Evolutionary conservation across 2,113 vertebrate species (phyloP).

Genomic region (Phoenicopterus ruber): DNA sequence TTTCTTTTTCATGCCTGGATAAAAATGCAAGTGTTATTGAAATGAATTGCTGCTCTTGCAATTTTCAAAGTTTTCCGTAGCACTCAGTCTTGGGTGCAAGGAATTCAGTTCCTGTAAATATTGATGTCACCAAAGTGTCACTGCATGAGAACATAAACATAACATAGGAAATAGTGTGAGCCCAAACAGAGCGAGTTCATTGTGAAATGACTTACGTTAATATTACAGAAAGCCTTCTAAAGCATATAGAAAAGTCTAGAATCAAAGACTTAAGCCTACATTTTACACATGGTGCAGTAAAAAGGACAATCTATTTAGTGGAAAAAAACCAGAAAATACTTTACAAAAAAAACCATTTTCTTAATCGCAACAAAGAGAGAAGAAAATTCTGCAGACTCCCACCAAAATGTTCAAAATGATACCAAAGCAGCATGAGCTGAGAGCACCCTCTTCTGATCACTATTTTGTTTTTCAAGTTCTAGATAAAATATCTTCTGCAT

Average conservation of each 20-base stretch:
- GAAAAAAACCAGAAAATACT: not conserved
- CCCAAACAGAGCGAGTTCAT: not conserved
- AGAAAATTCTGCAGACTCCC: not conserved
- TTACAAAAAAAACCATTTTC: not conserved
- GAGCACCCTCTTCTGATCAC: constrained; percentile 64
- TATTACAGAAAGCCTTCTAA: not conserved
- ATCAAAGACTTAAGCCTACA: not conserved
- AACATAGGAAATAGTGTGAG: not conserved
- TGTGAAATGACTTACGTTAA: not conserved
- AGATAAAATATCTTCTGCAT: not conserved
- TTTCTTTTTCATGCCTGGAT: not conserved
- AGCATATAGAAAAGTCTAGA: not conserved
- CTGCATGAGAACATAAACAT: not conserved
- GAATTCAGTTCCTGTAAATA: not conserved
- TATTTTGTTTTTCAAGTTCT: not conserved
- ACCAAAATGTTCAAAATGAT: not conserved
- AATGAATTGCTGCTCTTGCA: not conserved
- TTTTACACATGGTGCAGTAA: not conserved
- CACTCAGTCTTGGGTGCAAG: not conserved
- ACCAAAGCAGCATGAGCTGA: not conserved
- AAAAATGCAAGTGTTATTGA: not conserved
- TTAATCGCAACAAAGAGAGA: not conserved
- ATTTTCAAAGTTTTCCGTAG: not conserved
- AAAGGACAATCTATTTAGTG: not conserved
- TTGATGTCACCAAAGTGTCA: not conserved